Evolutionary conservation across 2,797 vertebrate genomes (phyloP).

Genomic region (Silurus lanzhouensis): DNA sequence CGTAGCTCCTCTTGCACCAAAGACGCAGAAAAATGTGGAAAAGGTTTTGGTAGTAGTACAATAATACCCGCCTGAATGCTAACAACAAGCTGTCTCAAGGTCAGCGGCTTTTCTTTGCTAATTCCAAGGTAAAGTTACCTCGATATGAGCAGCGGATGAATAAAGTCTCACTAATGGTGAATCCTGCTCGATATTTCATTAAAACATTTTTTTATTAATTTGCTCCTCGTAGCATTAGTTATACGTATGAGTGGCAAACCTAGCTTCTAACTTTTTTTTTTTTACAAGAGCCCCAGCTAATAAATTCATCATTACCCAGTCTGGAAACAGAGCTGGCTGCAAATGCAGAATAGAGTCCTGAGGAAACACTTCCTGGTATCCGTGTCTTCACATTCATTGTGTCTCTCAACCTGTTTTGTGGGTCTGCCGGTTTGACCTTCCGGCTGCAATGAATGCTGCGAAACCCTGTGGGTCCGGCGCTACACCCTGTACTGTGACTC

Average conservation of each 20-base stretch:
- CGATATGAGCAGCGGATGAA: background rate
- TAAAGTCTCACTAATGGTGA: background rate
- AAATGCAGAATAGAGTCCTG: background rate
- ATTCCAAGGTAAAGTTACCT: background rate
- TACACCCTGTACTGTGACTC: conserved; percentile 13
- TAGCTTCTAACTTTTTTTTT: background rate
- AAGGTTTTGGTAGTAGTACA: too few species aligned
- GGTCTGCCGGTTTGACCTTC: background rate
- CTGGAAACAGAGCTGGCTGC: background rate
- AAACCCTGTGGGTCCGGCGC: conserved; percentile 4
- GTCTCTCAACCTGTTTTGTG: background rate
- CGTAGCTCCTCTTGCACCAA: too few species aligned
- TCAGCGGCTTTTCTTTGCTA: background rate
- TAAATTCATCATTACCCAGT: background rate
- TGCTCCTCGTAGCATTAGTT: background rate
- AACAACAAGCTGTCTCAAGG: background rate
- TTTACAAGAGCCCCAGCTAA: background rate
- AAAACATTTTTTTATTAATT: background rate
- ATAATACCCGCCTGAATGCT: too few species aligned
- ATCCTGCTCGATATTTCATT: too few species aligned
- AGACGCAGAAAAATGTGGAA: too few species aligned
- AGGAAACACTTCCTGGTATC: background rate
- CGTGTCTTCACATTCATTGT: background rate
- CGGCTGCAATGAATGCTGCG: conserved; percentile 6
- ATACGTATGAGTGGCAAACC: background rate